These are phyloP conservation scores for Protodeltote pygarga DNA, from an alignment of 2,888 invertebrate genomes.

Conservation along the genomic window DNA sequence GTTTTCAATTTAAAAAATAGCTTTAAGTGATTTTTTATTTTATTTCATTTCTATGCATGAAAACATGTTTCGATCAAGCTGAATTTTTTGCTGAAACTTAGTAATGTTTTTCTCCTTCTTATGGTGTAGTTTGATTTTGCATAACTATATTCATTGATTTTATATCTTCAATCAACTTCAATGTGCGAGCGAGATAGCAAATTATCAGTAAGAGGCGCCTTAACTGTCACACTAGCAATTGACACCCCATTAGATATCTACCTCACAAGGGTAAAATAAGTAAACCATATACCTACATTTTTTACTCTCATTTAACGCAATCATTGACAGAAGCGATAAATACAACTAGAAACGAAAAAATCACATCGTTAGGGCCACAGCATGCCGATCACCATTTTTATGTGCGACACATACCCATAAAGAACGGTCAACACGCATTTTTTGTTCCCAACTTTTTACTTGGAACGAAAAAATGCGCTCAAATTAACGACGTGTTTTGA, in stretches of 20 bases:
- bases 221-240: not conserved
- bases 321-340: constrained; percentile 39
- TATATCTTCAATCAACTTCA: too few species aligned
- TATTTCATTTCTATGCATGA: too few species aligned
- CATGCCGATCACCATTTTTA: constrained; percentile 52
- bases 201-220: too few species aligned
- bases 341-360: constrained; percentile 51
- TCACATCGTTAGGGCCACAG: constrained; percentile 48
- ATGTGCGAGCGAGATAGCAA: too few species aligned
- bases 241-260: constrained; percentile 1
- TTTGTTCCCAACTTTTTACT: constrained; percentile 20
- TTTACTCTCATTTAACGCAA: constrained; percentile 37
- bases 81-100: too few species aligned
- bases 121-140: too few species aligned
- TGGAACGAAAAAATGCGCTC: constrained; percentile 11
- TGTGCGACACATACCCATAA: constrained; percentile 45
- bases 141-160: too few species aligned
- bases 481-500: constrained; percentile 35
- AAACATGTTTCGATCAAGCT: too few species aligned
- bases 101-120: too few species aligned
- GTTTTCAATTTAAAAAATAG: too few species aligned
- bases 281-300: constrained; percentile 17
- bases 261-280: constrained; percentile 15
- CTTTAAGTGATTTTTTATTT: too few species aligned
- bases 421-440: constrained; percentile 32